Evolutionary conservation across 37 sponge, comb jelly and placozoan species (phyloP), one percentile per base, ranked within the genome.

Genomic region (Dysidea cf. avara): DNA sequence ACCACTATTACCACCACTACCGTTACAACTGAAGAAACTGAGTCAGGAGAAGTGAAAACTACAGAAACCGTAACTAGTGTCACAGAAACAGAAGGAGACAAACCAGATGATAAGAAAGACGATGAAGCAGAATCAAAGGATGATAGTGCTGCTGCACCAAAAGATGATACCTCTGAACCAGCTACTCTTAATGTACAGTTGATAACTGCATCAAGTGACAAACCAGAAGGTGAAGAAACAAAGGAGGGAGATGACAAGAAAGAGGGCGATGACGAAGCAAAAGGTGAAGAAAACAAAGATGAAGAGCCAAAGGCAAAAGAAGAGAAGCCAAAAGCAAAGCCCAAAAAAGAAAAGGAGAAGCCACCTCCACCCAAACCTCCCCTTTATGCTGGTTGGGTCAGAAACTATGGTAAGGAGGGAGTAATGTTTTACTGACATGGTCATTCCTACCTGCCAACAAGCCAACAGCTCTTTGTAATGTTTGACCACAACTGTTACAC

Each of bases 21-120:
- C 12, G n/a, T 64, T 16, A 64, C 66, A 17, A 66, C 68, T 24
- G 79, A 78, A 50, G 79, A 78, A 25, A 57, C 79, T 13, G 65
- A 56, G 39, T 26, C 6, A 9, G 36, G 36, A 7, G 64, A 63
- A 28, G 64, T 35, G 6, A 18, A 3, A 5, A 32, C 64, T 46
- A 39, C 34, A 12, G 4, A 9, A 18, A 49, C 39, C 49, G 49
- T 25, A 39, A 28, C 68, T 22, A 32, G 32, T 20, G 47, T 47
- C 11, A 67, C 68, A 5, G 68, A 67, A 39, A 49, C 25, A 60
- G 48, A 37, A 3, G 72, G 38, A 5, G 68, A 67, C 30, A 24
- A 46, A 56, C 30, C 59, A 11, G 31, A 56, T 56, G 31, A 30
- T 7, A 25, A 5, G 7, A 56, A 56, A 30, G 59, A 25, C 31